Percentiles rank a stretch among this genome's conserved stretches.
phyloP scores from a whole-genome alignment of 2,888 invertebrate genomes.

The Alsophila aescularia region DNA sequence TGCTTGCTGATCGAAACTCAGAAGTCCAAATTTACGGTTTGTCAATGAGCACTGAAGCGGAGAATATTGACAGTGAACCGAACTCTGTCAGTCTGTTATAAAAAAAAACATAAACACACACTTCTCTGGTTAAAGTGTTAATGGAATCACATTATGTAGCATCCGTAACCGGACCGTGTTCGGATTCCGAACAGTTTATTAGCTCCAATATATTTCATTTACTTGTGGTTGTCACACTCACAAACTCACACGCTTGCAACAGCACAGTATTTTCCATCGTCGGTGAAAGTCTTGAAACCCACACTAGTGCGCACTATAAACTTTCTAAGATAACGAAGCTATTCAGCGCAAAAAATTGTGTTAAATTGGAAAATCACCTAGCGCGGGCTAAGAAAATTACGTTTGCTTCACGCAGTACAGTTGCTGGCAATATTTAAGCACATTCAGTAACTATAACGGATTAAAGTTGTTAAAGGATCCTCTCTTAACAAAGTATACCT shows the following conservation, averaged over 20 bases:
- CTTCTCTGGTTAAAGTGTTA: no score
- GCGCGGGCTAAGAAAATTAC: constrained; percentile 44
- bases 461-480: no score
- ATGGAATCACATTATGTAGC: no score
- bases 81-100: no score
- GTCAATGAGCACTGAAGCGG: no score
- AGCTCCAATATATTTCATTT: not conserved
- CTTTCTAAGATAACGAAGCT: constrained; percentile 42
- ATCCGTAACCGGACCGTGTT: no score
- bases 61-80: no score
- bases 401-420: constrained; percentile 37
- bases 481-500: no score
- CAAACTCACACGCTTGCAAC: constrained; percentile 5
- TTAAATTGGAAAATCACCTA: constrained; percentile 48
- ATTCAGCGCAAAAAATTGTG: constrained; percentile 47
- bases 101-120: no score
- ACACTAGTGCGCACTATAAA: constrained; percentile 11
- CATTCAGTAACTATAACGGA: no score
- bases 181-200: not conserved
- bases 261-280: not conserved
- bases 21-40: no score
- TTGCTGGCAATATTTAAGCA: not conserved
- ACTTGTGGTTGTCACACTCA: constrained; percentile 11
- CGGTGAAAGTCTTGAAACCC: constrained; percentile 7
- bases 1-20: no score